Percentiles rank a stretch among this genome's conserved stretches.
phyloP scores from a whole-genome alignment of 64 coral and sea anemone species.

The Anthopleura sola region DNA sequence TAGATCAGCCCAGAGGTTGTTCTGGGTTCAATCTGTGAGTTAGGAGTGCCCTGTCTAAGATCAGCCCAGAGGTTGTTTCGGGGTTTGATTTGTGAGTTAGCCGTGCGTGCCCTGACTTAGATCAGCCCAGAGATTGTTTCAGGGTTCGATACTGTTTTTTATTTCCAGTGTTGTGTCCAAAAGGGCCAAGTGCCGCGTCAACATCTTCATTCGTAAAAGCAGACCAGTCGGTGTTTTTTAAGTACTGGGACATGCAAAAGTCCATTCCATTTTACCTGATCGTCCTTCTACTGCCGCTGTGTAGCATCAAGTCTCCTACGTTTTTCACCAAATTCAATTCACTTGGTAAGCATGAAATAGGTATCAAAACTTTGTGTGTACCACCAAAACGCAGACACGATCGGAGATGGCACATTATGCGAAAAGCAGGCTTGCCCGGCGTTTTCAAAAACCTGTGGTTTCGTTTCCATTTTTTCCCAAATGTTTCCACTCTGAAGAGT shows the following conservation, averaged over 20 bases:
- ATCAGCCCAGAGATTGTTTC: neutral
- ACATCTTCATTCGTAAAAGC: slow-evolving; percentile 15
- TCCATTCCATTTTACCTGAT: slow-evolving; percentile 82
- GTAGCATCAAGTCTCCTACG: slow-evolving; percentile 91
- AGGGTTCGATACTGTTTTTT: neutral
- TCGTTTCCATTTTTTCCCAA: too few species aligned
- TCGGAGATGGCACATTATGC: too few species aligned
- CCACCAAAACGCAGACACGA: too few species aligned
- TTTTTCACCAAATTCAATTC: slow-evolving; percentile 99
- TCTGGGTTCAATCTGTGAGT: too few species aligned
- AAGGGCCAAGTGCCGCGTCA: slow-evolving; percentile 12
- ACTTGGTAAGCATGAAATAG: slow-evolving; percentile 46
- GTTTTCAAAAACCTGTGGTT: too few species aligned
- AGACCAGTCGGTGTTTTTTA: slow-evolving; percentile 51
- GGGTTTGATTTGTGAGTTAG: too few species aligned
- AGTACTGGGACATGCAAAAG: slow-evolving; percentile 51
- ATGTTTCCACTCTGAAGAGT: too few species aligned
- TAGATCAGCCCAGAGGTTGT: too few species aligned
- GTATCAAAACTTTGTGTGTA: too few species aligned
- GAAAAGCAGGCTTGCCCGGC: too few species aligned
- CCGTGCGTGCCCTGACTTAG: neutral
- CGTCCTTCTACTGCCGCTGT: slow-evolving; percentile 72
- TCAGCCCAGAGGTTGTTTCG: too few species aligned
- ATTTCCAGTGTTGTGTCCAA: slow-evolving; percentile 71
- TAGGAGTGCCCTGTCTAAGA: too few species aligned